phyloP scores from a whole-genome alignment of 2,797 vertebrate species.

The Orestias chungarensis region DNA sequence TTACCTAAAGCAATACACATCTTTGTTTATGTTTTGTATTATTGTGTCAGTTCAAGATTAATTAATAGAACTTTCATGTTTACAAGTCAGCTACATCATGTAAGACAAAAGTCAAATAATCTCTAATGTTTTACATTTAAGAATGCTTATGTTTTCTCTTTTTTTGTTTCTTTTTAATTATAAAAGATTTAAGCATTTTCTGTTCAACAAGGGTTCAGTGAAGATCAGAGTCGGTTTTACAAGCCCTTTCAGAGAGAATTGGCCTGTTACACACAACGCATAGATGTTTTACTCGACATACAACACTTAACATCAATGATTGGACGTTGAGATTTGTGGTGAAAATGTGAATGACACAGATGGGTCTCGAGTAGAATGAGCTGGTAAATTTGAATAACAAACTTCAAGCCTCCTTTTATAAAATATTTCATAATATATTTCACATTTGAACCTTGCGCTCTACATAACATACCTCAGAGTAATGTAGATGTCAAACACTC shows the following conservation, averaged over 20 bases:
- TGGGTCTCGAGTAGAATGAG: neutral
- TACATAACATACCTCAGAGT: too few relatives aligned
- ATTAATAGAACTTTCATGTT: neutral
- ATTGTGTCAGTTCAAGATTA: neutral
- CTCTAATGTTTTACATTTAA: neutral
- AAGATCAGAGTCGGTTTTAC: neutral
- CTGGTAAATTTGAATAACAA: neutral
- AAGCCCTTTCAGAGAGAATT: neutral
- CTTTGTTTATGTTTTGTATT: neutral
- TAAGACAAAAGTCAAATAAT: neutral
- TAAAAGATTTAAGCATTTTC: neutral
- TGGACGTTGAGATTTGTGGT: neutral
- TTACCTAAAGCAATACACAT: neutral
- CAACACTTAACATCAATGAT: neutral
- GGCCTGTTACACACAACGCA: neutral
- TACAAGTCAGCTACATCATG: neutral
- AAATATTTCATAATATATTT: too few relatives aligned
- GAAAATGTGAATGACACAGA: neutral
- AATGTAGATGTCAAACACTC: too few relatives aligned
- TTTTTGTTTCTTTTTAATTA: too few relatives aligned
- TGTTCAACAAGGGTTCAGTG: neutral
- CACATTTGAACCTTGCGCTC: neutral
- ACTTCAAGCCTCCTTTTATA: too few relatives aligned
- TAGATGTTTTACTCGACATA: neutral
- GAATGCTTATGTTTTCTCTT: neutral